These are phyloP conservation scores for Climacteris rufus DNA, from an alignment of 2,113 vertebrate species.

Conservation along the genomic window DNA sequence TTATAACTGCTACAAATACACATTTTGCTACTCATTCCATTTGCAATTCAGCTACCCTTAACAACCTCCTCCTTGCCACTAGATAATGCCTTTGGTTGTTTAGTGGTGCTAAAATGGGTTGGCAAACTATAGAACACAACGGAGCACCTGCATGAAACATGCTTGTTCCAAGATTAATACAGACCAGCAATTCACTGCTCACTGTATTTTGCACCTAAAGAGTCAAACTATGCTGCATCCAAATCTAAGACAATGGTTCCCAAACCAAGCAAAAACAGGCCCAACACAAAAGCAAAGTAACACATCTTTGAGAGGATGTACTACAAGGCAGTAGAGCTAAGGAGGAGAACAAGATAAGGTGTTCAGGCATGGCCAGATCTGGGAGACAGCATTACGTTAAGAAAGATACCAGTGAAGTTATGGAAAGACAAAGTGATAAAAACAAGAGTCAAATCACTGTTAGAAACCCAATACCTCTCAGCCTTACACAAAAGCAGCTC, in stretches of 20 bases:
- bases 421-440: not conserved
- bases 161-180: not conserved
- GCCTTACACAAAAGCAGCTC: not conserved
- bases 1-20: not conserved
- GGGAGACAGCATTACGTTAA: not conserved
- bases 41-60: not conserved
- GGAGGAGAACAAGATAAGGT: not conserved
- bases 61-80: not conserved
- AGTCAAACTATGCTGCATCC: not conserved
- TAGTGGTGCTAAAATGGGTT: not conserved
- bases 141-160: not conserved
- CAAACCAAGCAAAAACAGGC: not conserved
- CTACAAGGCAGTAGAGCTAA: not conserved
- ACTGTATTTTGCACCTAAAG: not conserved
- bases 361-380: not conserved
- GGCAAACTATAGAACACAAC: not conserved
- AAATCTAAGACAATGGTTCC: not conserved
- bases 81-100: not conserved
- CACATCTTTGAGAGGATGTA: not conserved
- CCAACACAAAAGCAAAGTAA: not conserved
- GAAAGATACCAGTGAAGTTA: not conserved
- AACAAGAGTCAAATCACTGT: not conserved
- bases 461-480: not conserved
- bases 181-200: not conserved
- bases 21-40: not conserved